Conservation (phyloP, 2,888 invertebrate species). For the Apomyelois bistriatella region DNA sequence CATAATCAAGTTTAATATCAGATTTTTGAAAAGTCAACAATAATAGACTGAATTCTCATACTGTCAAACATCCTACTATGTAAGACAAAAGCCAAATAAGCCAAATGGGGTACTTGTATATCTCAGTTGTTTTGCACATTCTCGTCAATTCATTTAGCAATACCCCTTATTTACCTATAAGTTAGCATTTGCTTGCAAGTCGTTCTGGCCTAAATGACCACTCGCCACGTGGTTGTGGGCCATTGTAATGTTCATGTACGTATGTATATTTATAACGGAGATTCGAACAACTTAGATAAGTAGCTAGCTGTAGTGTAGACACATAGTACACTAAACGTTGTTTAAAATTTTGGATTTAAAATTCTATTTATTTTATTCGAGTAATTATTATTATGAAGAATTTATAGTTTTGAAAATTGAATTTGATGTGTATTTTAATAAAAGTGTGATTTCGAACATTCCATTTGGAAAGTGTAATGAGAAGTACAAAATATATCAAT, state of each 20-base stretch:
- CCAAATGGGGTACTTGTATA: slow-evolving; percentile 25
- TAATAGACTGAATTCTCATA: too few species aligned
- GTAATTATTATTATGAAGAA: slow-evolving; percentile 49
- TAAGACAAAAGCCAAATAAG: slow-evolving; percentile 53
- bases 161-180: slow-evolving; percentile 4
- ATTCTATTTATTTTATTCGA: slow-evolving; percentile 64
- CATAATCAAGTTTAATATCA: too few species aligned
- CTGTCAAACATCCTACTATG: slow-evolving; percentile 18
- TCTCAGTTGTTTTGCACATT: slow-evolving; percentile 19
- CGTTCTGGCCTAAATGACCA: background rate
- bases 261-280: slow-evolving; percentile 51
- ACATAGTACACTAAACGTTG: slow-evolving; percentile 47
- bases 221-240: background rate
- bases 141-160: slow-evolving; percentile 2
- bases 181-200: slow-evolving; percentile 3
- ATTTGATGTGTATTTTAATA: slow-evolving; percentile 59
- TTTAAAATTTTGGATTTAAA: slow-evolving; percentile 46
- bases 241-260: slow-evolving; percentile 9
- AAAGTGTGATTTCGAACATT: slow-evolving; percentile 75
- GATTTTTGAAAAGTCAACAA: too few species aligned
- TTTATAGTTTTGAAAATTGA: slow-evolving; percentile 41
- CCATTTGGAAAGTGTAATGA: slow-evolving; percentile 71
- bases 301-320: slow-evolving; percentile 45
- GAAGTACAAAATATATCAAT: slow-evolving; percentile 77
- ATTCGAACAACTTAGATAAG: slow-evolving; percentile 62